Evolutionary conservation across 1,140 invertebrate genomes (phyloP).

Genomic region (Tetranychus cinnabarinus): DNA sequence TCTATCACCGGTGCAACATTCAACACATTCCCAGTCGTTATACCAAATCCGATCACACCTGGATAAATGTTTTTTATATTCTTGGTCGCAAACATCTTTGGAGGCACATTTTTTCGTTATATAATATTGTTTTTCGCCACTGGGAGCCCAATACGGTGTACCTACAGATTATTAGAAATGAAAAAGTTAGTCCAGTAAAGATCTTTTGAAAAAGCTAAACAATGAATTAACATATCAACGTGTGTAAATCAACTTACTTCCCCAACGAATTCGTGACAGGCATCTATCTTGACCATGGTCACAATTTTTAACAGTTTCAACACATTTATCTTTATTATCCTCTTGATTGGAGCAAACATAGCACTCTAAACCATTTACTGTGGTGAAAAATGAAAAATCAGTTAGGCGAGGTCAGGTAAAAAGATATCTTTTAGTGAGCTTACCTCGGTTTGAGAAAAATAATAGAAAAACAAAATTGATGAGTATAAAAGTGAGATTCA

Average conservation of each 20-base stretch:
- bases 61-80: slow-evolving; percentile 38
- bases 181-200: background rate
- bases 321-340: slow-evolving; percentile 73
- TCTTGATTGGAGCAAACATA: slow-evolving; percentile 83
- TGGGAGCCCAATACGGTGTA: slow-evolving; percentile 77
- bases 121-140: slow-evolving; percentile 77
- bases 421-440: no score
- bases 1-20: slow-evolving; percentile 85
- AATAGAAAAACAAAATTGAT: no score
- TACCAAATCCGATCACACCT: slow-evolving; percentile 88
- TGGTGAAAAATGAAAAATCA: background rate
- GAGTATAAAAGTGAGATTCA: no score
- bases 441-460: no score
- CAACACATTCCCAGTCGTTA: slow-evolving; percentile 86
- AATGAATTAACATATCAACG: background rate
- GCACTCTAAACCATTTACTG: slow-evolving; percentile 40
- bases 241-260: slow-evolving; percentile 31
- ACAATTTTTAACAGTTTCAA: slow-evolving; percentile 72
- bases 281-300: slow-evolving; percentile 64
- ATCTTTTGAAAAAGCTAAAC: background rate
- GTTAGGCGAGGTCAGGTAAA: no score
- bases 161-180: slow-evolving; percentile 26
- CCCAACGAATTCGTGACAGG: slow-evolving; percentile 66
- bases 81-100: slow-evolving; percentile 45
- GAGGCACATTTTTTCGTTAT: slow-evolving; percentile 74